Conservation (phyloP, 2,797 vertebrate species). For the Scomberomorus guttatus region DNA sequence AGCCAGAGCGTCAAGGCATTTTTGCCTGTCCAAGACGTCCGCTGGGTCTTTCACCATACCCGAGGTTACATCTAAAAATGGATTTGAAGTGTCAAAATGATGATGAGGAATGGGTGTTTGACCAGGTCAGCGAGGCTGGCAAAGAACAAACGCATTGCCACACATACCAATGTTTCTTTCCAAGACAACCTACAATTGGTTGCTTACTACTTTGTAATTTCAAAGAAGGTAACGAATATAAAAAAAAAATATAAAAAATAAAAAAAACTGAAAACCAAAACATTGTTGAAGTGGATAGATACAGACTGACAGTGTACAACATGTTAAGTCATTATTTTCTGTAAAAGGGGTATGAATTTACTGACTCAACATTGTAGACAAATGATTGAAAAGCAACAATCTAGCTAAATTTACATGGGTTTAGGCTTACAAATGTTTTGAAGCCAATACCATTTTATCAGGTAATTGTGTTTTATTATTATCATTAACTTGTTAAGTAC, state of each 20-base stretch:
- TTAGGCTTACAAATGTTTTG: conserved; percentile 20
- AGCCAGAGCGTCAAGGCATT: conserved; percentile 99
- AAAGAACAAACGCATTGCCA: conserved; percentile 96
- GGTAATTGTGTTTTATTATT: conserved; percentile 39
- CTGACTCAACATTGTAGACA: conserved; percentile 16
- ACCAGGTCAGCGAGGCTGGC: conserved; percentile 98
- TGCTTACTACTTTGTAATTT: conserved; percentile 15
- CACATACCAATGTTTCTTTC: conserved; percentile 90
- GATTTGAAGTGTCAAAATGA: conserved; percentile 99
- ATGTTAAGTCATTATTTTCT: conserved; percentile 19
- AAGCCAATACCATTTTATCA: conserved; percentile 70
- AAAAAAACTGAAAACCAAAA: conserved; percentile 13
- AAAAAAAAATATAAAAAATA: too few relatives aligned
- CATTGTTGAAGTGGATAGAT: conserved; percentile 6
- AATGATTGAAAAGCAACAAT: conserved; percentile 8
- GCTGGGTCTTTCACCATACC: conserved; percentile 99
- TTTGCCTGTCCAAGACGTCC: conserved; percentile 99
- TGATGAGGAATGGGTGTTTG: conserved; percentile 99
- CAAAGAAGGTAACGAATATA: neutral
- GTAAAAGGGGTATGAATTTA: conserved; percentile 2
- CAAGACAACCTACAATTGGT: conserved; percentile 40
- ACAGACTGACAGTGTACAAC: conserved; percentile 8
- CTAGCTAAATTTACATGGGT: neutral
- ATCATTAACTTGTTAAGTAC: conserved; percentile 4
- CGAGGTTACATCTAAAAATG: conserved; percentile 99